phyloP scores from a whole-genome alignment of 2,888 invertebrate species.

The Himalopsyche japonica region DNA sequence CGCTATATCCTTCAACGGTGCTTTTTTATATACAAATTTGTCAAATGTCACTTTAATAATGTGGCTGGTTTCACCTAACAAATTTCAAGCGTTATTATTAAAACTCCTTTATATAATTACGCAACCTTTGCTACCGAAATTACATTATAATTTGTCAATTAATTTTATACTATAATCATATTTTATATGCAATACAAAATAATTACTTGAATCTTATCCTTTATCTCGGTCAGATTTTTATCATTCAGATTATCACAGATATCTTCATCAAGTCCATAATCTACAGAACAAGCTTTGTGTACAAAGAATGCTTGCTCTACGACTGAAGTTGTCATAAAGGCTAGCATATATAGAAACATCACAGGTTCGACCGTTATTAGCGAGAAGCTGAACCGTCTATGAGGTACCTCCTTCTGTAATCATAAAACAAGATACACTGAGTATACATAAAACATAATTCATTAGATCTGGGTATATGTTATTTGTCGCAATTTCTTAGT shows the following conservation, averaged over 20 bases:
- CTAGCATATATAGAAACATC: constrained; percentile 87
- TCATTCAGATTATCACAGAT: constrained; percentile 68
- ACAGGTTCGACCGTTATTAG: constrained; percentile 81
- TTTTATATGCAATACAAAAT: neutral
- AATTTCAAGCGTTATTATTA: no score
- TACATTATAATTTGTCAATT: no score
- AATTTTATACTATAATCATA: no score
- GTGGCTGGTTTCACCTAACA: no score
- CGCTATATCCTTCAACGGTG: no score
- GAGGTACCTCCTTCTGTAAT: neutral
- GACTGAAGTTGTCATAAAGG: constrained; percentile 79
- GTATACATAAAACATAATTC: no score
- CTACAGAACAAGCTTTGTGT: constrained; percentile 75
- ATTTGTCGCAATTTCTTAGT: no score
- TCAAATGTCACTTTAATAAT: no score
- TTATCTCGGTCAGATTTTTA: constrained; percentile 60
- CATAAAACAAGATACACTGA: neutral
- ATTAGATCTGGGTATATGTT: no score
- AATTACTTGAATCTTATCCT: constrained; percentile 69
- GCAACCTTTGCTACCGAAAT: no score
- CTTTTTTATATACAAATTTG: no score
- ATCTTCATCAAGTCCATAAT: constrained; percentile 69
- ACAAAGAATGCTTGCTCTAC: constrained; percentile 80
- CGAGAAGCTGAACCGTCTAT: neutral
- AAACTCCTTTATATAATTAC: no score